phyloP scores from a whole-genome alignment of 2,888 invertebrate species.

The Drosophila kambysellisi region DNA sequence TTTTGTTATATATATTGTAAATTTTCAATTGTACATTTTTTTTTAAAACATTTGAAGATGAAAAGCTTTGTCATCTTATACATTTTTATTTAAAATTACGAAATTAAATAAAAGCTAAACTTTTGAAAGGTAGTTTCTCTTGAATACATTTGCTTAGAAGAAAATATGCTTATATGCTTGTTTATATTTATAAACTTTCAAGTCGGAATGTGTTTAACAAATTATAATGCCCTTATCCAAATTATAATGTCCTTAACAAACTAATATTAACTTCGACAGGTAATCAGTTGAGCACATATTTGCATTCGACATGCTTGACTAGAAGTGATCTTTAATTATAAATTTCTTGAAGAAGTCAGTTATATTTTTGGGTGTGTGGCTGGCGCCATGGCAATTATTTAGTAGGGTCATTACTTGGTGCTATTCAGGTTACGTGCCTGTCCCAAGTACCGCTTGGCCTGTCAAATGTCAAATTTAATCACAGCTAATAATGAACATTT shows the following conservation, averaged over 20 bases:
- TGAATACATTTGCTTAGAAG: not conserved
- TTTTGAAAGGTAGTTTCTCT: too few relatives aligned
- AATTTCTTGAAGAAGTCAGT: conserved; percentile 16
- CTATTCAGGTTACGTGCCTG: conserved; percentile 46
- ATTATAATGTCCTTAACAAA: not conserved
- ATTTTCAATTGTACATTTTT: not conserved
- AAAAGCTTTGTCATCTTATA: not conserved
- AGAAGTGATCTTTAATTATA: conserved; percentile 25
- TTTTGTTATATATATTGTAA: not conserved
- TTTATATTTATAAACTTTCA: not conserved
- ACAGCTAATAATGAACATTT: conserved; percentile 63
- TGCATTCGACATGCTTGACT: conserved; percentile 5
- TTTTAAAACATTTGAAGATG: not conserved
- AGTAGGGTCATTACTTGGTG: conserved; percentile 10
- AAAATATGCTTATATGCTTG: not conserved
- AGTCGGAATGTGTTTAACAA: not conserved
- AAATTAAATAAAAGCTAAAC: too few relatives aligned
- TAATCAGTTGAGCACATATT: not conserved
- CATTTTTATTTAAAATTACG: too few relatives aligned
- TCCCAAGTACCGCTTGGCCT: conserved; percentile 15
- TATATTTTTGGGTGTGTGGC: conserved; percentile 16
- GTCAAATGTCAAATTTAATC: conserved; percentile 71
- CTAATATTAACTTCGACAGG: not conserved
- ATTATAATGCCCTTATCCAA: not conserved
- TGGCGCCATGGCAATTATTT: conserved; percentile 25